phyloP scores from a whole-genome alignment of 2,888 invertebrate species.

The Sylvicola cinctus region DNA sequence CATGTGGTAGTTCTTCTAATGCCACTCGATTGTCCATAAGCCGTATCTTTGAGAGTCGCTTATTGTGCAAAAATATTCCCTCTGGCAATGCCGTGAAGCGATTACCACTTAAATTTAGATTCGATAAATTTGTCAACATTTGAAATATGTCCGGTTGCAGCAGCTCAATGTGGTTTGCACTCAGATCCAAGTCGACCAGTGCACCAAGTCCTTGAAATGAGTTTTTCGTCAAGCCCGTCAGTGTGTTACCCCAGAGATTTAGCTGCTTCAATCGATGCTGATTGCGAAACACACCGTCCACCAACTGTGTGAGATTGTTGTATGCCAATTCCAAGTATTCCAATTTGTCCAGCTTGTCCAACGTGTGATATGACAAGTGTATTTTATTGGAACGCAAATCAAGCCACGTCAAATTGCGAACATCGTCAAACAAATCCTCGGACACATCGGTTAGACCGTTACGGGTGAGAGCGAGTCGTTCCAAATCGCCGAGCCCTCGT shows the following conservation, averaged over 20 bases:
- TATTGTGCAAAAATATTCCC: slow-evolving; percentile 34
- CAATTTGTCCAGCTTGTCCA: slow-evolving; percentile 32
- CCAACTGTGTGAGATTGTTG: slow-evolving; percentile 40
- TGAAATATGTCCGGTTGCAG: slow-evolving; percentile 40
- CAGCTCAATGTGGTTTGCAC: slow-evolving; percentile 38
- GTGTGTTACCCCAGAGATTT: slow-evolving; percentile 46
- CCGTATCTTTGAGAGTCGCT: slow-evolving; percentile 30
- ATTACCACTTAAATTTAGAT: slow-evolving; percentile 45
- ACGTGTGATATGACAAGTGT: slow-evolving; percentile 32
- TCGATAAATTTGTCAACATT: slow-evolving; percentile 35
- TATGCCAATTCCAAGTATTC: slow-evolving; percentile 41
- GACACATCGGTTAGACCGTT: slow-evolving; percentile 39
- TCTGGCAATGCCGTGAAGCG: slow-evolving; percentile 39
- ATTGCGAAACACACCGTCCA: slow-evolving; percentile 37
- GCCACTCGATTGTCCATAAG: slow-evolving; percentile 35
- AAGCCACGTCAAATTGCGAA: slow-evolving; percentile 38
- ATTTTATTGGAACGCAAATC: slow-evolving; percentile 40
- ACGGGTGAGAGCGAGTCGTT: slow-evolving; percentile 34
- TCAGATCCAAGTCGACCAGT: slow-evolving; percentile 44
- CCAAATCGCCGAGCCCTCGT: slow-evolving; percentile 31
- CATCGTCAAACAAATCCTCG: slow-evolving; percentile 36
- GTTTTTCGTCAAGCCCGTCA: slow-evolving; percentile 37
- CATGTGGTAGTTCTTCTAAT: slow-evolving; percentile 33
- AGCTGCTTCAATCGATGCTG: slow-evolving; percentile 35
- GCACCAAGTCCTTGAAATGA: slow-evolving; percentile 40